phyloP scores from a whole-genome alignment of 1,140 invertebrate genomes.

The Brachionus paranguensis region DNA sequence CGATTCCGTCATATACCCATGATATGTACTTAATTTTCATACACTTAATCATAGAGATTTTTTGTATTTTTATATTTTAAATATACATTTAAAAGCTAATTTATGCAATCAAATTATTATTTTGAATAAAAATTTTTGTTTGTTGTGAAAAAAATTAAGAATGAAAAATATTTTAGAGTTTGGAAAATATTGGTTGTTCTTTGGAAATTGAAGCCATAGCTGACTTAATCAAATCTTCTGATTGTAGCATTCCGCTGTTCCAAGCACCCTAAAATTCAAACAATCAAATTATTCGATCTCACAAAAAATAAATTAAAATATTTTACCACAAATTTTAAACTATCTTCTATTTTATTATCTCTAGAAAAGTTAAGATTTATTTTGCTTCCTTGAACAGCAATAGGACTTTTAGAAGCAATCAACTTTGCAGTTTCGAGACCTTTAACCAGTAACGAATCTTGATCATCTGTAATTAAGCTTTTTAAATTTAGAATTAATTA shows the following conservation, averaged over 20 bases:
- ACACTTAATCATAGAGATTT: too few species aligned
- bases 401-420: constrained; percentile 84
- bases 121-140: too few species aligned
- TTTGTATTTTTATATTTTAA: too few species aligned
- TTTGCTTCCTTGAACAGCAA: constrained; percentile 86
- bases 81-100: too few species aligned
- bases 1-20: too few species aligned
- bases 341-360: constrained; percentile 76
- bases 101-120: too few species aligned
- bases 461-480: constrained; percentile 64
- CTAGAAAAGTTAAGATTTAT: constrained; percentile 73
- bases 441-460: constrained; percentile 64
- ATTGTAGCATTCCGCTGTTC: constrained; percentile 79
- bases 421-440: constrained; percentile 68
- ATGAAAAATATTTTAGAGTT: constrained; percentile 46
- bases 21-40: too few species aligned
- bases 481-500: neutral
- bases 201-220: constrained; percentile 67
- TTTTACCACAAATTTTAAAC: constrained; percentile 78
- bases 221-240: constrained; percentile 79
- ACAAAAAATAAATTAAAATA: neutral
- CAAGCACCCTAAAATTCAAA: constrained; percentile 63
- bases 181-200: constrained; percentile 50
- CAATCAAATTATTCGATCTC: constrained; percentile 42
- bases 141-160: too few species aligned